Base-by-base conservation (phyloP, 2,888 invertebrate genomes). In the Stenichneumon culpator region DNA sequence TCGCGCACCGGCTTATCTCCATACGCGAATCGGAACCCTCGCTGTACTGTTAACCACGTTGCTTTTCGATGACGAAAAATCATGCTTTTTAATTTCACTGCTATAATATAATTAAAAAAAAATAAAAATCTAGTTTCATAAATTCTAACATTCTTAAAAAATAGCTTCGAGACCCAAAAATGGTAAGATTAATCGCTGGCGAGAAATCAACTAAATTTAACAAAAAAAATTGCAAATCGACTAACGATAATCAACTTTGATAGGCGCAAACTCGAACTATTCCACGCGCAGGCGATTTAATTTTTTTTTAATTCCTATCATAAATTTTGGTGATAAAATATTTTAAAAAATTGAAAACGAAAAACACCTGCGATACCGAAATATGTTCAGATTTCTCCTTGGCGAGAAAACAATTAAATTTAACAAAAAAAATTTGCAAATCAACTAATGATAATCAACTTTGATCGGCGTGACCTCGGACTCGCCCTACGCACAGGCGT, bases 381-480 rank as follows among this genome's bases (percentile, higher is more conserved):
- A 60, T 4, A 60, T 16, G 14, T 14, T 25, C 0, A 4, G 25
- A 25, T 14, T 22, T 19, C n/a, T 28, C 60, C 28, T 25, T 28
- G 14, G 14, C 25, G 16, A 14, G 54, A 19, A 54, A 54, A 22
- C 9, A 54, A 60, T 14, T 25, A 60, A 1, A 60, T 14, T 60
- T 9, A 2, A 28, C 4, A 25, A 60, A 63, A 32, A 63, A 63
- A 32, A 63, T 63, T 14, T n/a, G 11, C 28, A 16, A 63, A 28
- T 32, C n/a, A 63, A 63, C 63, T 39, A 39, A 47, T 70, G 32
- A 63, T n/a, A 63, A 70, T 79, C 19, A 65, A 19, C 22, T 70
- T 50, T 11, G 50, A 63, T 63, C 9, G 44, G 11, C n/a, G 32
- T 65, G 70, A 70, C 79, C 79, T 80, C 79, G 79, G 39, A 25